Conservation (phyloP, 2,797 vertebrate species). For the Anguilla marmorata region DNA sequence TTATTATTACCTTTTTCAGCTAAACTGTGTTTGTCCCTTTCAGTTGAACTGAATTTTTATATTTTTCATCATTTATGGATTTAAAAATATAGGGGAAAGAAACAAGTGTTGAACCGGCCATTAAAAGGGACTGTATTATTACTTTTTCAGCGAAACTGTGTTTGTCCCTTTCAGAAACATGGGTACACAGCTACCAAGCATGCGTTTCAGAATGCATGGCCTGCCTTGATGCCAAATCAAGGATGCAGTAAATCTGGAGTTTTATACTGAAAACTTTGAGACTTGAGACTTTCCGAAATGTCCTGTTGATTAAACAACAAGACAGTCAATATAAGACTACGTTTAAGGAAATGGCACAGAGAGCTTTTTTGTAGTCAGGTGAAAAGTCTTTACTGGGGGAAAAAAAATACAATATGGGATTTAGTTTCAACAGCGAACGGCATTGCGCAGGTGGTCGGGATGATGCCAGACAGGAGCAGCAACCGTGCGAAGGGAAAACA, state of each 20-base stretch:
- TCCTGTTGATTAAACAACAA: neutral
- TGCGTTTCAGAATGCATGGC: neutral
- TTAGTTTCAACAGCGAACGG: conserved; percentile 31
- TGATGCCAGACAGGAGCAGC: conserved; percentile 39
- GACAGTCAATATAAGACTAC: neutral
- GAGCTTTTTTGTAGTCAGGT: neutral
- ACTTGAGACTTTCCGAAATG: neutral
- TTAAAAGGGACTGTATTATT: too few species aligned
- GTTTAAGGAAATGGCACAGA: neutral
- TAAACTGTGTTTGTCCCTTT: too few species aligned
- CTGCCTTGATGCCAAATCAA: neutral
- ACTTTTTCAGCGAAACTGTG: too few species aligned
- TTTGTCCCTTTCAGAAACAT: neutral
- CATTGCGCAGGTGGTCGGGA: conserved; percentile 38
- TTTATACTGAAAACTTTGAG: neutral
- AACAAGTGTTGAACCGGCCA: too few species aligned
- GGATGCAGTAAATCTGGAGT: neutral
- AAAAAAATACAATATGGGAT: neutral
- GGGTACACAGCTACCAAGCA: neutral
- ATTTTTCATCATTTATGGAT: too few species aligned
- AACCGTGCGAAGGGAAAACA: conserved; percentile 41
- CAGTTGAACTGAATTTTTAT: too few species aligned
- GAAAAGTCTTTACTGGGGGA: neutral
- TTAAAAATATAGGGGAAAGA: too few species aligned
- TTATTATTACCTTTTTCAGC: too few species aligned